A percentile compares a stretch with the other conserved stretches of the same genome.
phyloP scores from a whole-genome alignment of 1,140 invertebrate genomes.

The Drosophila micromelanica region DNA sequence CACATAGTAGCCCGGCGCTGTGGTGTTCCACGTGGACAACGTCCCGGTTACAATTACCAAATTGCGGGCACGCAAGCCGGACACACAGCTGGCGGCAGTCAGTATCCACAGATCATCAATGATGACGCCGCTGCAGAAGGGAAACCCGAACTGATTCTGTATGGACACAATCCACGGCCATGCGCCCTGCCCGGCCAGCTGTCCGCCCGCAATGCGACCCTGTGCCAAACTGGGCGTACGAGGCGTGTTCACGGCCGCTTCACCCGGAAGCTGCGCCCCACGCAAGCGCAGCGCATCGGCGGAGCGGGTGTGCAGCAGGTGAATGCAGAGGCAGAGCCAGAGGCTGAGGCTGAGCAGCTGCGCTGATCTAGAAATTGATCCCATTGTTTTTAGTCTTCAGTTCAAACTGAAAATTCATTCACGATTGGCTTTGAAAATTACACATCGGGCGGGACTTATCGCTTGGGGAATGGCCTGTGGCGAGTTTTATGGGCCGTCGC shows the following conservation, averaged over 20 bases:
- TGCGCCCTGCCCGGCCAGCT: constrained; percentile 62
- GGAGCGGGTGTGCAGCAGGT: background rate
- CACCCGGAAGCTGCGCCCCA: constrained; percentile 33
- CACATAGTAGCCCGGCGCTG: constrained; percentile 41
- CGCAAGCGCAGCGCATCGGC: constrained; percentile 41
- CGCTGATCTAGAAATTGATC: constrained; percentile 37
- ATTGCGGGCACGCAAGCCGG: constrained; percentile 53
- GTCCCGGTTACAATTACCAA: constrained; percentile 56
- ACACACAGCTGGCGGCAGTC: constrained; percentile 84
- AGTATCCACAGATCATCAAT: constrained; percentile 73
- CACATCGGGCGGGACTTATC: constrained; percentile 57
- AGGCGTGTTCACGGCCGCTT: constrained; percentile 18
- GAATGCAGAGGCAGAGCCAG: background rate
- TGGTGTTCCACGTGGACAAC: constrained; percentile 39
- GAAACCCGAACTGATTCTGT: constrained; percentile 62
- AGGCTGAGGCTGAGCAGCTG: constrained; percentile 18
- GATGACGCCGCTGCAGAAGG: constrained; percentile 84
- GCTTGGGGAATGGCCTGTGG: background rate
- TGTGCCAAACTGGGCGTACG: background rate
- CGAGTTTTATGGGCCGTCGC: constrained; percentile 21
- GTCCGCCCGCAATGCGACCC: constrained; percentile 83
- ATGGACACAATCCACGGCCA: constrained; percentile 84
- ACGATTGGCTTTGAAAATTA: constrained; percentile 39
- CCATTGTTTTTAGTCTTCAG: constrained; percentile 54
- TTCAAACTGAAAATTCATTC: constrained; percentile 59